Percentiles rank a stretch among this genome's conserved stretches.
These are phyloP conservation scores for Drosophila planitibia DNA, from an alignment of 2,888 invertebrate species.

Conservation along the genomic window DNA sequence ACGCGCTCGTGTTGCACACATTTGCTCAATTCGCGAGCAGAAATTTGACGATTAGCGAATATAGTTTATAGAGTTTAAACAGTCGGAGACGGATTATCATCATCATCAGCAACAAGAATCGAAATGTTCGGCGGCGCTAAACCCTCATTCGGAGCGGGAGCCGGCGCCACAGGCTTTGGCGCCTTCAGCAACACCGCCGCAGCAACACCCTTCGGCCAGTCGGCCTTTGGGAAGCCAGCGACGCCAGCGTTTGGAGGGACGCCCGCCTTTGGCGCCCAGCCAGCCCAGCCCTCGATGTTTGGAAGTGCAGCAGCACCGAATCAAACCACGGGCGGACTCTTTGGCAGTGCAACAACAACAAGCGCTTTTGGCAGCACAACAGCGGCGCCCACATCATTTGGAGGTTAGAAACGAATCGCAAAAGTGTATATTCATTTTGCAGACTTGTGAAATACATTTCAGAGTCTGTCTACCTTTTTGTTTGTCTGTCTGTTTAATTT, in stretches of 20 bases:
- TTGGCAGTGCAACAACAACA: slow-evolving; percentile 88
- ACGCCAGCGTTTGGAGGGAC: slow-evolving; percentile 89
- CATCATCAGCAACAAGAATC: background rate
- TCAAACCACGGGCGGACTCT: slow-evolving; percentile 79
- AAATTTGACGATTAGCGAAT: slow-evolving; percentile 21
- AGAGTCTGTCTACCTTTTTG: background rate
- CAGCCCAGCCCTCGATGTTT: slow-evolving; percentile 86
- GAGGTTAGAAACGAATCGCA: slow-evolving; percentile 78
- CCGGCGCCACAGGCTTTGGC: slow-evolving; percentile 82
- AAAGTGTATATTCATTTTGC: background rate
- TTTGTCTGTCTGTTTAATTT: background rate
- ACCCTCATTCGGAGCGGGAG: slow-evolving; percentile 86
- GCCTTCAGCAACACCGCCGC: slow-evolving; percentile 81
- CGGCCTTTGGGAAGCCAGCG: slow-evolving; percentile 87
- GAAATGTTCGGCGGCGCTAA: slow-evolving; percentile 84
- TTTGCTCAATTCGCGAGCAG: slow-evolving; percentile 28
- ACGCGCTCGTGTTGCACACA: slow-evolving; percentile 15
- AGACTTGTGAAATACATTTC: background rate
- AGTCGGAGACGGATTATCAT: slow-evolving; percentile 8
- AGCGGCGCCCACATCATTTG: slow-evolving; percentile 83
- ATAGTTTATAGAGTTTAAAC: slow-evolving; percentile 35
- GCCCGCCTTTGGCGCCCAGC: slow-evolving; percentile 88
- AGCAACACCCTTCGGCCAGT: slow-evolving; percentile 85
- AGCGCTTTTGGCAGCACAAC: slow-evolving; percentile 89
- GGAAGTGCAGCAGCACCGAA: slow-evolving; percentile 86